A percentile compares a stretch with the other conserved stretches of the same genome.
Evolutionary conservation across 2,113 vertebrate species (phyloP).

Genomic region (Tichodroma muraria): DNA sequence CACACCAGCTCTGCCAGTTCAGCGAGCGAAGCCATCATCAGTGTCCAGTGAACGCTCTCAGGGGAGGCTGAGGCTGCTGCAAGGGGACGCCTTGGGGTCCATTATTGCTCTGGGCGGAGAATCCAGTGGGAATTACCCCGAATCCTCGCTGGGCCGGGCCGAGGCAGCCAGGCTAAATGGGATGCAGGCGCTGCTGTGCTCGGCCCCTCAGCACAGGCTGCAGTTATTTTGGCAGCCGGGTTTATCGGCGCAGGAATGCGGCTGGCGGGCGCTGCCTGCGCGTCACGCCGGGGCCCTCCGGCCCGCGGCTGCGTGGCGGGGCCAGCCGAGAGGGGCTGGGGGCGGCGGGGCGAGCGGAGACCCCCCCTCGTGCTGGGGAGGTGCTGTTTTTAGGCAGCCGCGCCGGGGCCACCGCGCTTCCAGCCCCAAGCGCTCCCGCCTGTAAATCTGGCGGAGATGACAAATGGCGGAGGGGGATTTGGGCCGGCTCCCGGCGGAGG

Average conservation of each 20-base stretch:
- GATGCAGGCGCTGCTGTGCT: background rate
- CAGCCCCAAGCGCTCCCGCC: background rate
- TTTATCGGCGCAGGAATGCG: constrained; percentile 53
- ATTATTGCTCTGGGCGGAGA: rapidly evolving
- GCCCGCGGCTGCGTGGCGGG: background rate
- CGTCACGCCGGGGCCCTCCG: background rate
- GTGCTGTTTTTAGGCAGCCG: background rate
- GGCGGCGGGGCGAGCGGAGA: background rate
- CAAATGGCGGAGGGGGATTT: background rate
- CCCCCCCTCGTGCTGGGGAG: background rate
- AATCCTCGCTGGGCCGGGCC: background rate
- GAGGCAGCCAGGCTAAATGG: background rate
- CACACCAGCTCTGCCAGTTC: background rate
- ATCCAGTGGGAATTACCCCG: background rate
- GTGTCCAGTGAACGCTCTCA: background rate
- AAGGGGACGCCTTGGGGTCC: background rate
- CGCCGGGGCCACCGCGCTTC: background rate
- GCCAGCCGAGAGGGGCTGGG: background rate
- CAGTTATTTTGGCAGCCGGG: constrained; percentile 32
- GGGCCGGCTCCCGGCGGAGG: background rate
- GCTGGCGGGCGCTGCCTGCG: background rate
- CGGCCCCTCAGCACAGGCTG: background rate
- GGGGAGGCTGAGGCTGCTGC: background rate
- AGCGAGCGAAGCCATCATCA: background rate
- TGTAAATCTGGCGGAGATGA: background rate